Evolutionary conservation across 2,797 vertebrate species (phyloP).

Genomic region (Crenuchus spilurus): DNA sequence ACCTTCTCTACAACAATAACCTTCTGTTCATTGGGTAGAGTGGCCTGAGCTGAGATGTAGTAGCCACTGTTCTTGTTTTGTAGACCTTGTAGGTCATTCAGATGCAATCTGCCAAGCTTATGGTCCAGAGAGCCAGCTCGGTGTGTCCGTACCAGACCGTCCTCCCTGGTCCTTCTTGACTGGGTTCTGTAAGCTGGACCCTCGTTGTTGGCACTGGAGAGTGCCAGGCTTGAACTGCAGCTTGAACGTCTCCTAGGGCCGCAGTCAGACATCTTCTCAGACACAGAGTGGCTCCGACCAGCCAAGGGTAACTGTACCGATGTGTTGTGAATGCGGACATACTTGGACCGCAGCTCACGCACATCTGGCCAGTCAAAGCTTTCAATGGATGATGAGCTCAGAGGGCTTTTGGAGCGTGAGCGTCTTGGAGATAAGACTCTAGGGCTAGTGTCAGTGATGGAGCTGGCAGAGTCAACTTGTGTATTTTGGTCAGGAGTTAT

Average conservation of each 20-base stretch:
- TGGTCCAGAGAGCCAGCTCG: conserved; percentile 64
- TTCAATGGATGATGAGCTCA: conserved; percentile 70
- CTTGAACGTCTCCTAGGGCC: conserved; percentile 57
- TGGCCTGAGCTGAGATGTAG: conserved; percentile 71
- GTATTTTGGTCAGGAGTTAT: conserved; percentile 30
- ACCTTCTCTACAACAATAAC: conserved; percentile 81
- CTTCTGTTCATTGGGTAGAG: conserved; percentile 65
- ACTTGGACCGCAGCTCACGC: conserved; percentile 83
- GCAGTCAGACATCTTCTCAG: conserved; percentile 68
- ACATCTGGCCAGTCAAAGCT: conserved; percentile 90
- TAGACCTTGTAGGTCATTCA: conserved; percentile 53
- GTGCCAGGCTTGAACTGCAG: conserved; percentile 50
- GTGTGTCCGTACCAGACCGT: conserved; percentile 44
- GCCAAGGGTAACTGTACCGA: conserved; percentile 13
- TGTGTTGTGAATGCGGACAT: conserved; percentile 49
- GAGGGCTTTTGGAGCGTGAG: conserved; percentile 58
- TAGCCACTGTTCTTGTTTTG: conserved; percentile 53
- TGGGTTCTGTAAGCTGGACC: background rate
- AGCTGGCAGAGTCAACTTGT: background rate
- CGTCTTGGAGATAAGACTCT: conserved; percentile 43
- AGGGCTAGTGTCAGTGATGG: conserved; percentile 37
- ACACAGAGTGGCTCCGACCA: conserved; percentile 72
- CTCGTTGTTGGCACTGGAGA: background rate
- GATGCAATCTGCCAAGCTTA: conserved; percentile 33
- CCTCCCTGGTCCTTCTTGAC: conserved; percentile 3